Base-by-base conservation (phyloP, 2,888 invertebrate species). In the Autographa gamma region DNA sequence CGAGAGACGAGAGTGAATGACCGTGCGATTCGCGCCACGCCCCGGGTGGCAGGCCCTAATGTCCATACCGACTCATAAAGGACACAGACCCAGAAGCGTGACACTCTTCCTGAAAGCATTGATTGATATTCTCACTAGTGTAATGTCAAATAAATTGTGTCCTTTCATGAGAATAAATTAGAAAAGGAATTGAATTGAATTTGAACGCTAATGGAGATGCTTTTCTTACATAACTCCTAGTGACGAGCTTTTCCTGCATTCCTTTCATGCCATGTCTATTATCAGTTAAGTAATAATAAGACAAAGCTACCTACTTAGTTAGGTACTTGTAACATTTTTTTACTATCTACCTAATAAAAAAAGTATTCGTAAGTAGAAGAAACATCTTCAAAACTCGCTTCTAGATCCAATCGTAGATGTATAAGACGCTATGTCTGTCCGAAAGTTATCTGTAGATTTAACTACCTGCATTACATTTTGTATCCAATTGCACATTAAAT, bases 11-110 rank as follows among this genome's bases (percentile, higher is more conserved):
- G 81, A 88, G 92, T 91, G 92, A 93, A 92, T 84, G 92, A 90
- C 91, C 92, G 88, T 83, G 79, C 89, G 88, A 93, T 92, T 92
- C 86, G 91, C 87, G 89, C 86, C 91, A 91, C 92, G 86, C 88
- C 87, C 85, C 91, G 89, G 91, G 89, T 90, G 92, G 90, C 76
- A 86, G 75, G 76, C 75, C 81, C 81, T 84, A 82, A 75, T 78
- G 71, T 78, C 68, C 76, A 76, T 68, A 43, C 65, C 60, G 38
- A 52, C n/a, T 59, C 43, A 76, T 72, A 77, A 77, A 76, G 67
- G 54, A 65, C 62, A 48, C 16, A 34, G 62, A 70, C 48, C 58
- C 41, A 61, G 8, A 13, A 60, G 54, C 38, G 19, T 56, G 52
- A 14, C 19, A 52, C 34, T 18, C 65, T 78, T 78, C 80, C 78